A percentile compares a stretch with the other conserved stretches of the same genome.
Conservation (phyloP, 2,113 vertebrate species). For the Trachemys scripta region DNA sequence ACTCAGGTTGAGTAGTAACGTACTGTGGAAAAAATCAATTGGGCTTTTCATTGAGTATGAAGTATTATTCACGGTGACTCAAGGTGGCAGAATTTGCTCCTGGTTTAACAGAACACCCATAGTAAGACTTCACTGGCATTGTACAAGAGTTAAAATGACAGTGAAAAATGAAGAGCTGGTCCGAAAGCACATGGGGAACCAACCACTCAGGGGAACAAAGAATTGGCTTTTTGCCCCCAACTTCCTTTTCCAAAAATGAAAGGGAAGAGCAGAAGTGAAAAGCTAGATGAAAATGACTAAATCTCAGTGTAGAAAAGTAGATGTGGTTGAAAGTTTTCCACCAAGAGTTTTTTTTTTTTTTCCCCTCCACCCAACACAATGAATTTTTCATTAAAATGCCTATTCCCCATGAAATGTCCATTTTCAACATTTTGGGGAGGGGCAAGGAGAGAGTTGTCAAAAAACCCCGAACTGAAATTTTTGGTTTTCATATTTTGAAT, state of each 20-base stretch:
- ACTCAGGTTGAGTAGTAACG: neutral
- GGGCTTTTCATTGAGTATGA: neutral
- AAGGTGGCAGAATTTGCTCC: neutral
- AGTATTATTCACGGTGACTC: neutral
- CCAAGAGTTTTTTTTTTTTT: neutral
- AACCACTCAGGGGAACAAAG: neutral
- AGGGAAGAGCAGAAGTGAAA: neutral
- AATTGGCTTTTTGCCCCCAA: neutral
- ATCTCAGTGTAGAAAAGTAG: neutral
- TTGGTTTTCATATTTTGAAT: neutral
- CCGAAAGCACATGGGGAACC: neutral
- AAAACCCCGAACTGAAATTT: neutral
- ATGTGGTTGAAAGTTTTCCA: neutral
- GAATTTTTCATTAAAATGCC: neutral
- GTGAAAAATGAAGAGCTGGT: neutral
- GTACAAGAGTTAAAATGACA: neutral
- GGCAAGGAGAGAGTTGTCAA: neutral
- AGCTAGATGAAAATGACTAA: neutral
- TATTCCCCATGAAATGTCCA: neutral
- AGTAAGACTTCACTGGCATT: neutral
- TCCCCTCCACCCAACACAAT: too few species aligned
- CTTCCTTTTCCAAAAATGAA: neutral
- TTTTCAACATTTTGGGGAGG: neutral
- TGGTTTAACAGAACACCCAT: neutral
- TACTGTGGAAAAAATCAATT: neutral